phyloP scores from a whole-genome alignment of 23 tunicate species.

The Styela clava region DNA sequence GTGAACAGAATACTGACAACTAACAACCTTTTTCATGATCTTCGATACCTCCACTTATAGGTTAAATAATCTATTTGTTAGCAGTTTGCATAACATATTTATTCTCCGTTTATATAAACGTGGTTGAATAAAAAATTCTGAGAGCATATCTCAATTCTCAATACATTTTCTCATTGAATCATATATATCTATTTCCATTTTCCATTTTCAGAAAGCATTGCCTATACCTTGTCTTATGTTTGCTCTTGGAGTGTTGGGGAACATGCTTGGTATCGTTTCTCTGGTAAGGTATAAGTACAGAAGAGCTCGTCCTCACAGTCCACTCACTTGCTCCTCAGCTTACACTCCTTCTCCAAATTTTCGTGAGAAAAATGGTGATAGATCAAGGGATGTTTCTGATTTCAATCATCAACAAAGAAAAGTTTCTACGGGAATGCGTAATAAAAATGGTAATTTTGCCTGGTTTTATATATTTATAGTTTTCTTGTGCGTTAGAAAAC shows the following conservation, averaged over 20 bases:
- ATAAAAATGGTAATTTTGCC: neutral
- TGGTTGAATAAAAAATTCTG: no score
- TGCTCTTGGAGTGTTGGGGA: conserved; percentile 41
- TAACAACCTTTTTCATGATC: no score
- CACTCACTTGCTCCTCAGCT: neutral
- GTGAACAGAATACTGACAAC: no score
- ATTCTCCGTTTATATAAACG: no score
- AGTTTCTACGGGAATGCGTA: neutral
- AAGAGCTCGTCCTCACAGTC: conserved; percentile 15
- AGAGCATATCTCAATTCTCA: no score
- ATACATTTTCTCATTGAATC: no score
- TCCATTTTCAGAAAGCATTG: conserved; percentile 28
- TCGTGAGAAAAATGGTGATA: neutral
- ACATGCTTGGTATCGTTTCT: conserved; percentile 40
- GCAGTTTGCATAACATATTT: no score
- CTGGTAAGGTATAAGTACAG: conserved; percentile 34
- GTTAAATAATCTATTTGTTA: no score
- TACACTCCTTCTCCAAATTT: conserved; percentile 6
- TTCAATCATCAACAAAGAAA: neutral
- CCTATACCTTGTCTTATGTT: conserved; percentile 47
- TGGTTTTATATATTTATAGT: no score
- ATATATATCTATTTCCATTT: no score
- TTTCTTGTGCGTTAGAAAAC: no score
- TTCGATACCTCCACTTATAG: no score
- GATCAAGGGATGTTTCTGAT: neutral